Percentiles rank a stretch among this genome's conserved stretches.
Conservation (phyloP, 2,888 invertebrate species). For the Eristalis pertinax region DNA sequence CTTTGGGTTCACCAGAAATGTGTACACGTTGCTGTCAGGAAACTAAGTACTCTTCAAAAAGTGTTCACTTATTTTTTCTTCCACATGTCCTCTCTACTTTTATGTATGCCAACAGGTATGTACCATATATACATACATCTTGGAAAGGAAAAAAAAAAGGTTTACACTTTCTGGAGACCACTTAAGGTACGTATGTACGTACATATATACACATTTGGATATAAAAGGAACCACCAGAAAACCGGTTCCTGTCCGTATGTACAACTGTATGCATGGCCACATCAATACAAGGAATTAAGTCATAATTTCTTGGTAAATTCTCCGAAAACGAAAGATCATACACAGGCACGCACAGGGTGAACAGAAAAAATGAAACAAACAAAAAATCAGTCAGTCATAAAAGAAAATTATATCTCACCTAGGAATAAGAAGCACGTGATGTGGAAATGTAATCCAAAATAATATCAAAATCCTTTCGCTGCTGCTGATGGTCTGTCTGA, state of each 20-base stretch:
- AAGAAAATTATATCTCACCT: background rate
- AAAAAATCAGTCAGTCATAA: background rate
- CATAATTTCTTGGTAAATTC: conserved; percentile 46
- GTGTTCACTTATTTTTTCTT: background rate
- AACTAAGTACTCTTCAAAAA: background rate
- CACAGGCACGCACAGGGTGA: background rate
- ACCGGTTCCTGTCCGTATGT: conserved; percentile 37
- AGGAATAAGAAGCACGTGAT: background rate
- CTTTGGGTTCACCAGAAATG: background rate
- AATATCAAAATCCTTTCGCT: background rate
- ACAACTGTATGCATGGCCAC: background rate
- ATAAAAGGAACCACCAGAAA: conserved; percentile 30
- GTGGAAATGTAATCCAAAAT: background rate
- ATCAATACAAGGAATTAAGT: conserved; percentile 51
- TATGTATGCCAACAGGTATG: conserved; percentile 35
- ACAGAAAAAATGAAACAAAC: background rate
- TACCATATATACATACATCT: background rate
- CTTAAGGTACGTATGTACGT: conserved; percentile 19
- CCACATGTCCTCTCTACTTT: conserved; percentile 13
- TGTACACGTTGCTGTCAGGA: background rate
- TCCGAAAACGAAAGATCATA: conserved; percentile 28
- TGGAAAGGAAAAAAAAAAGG: conserved; percentile 18
- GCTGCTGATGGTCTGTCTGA: background rate
- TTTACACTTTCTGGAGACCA: conserved; percentile 43
- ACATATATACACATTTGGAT: background rate